Evolutionary conservation across 2,888 invertebrate genomes (phyloP).

Genomic region (Psylliodes chrysocephalus): DNA sequence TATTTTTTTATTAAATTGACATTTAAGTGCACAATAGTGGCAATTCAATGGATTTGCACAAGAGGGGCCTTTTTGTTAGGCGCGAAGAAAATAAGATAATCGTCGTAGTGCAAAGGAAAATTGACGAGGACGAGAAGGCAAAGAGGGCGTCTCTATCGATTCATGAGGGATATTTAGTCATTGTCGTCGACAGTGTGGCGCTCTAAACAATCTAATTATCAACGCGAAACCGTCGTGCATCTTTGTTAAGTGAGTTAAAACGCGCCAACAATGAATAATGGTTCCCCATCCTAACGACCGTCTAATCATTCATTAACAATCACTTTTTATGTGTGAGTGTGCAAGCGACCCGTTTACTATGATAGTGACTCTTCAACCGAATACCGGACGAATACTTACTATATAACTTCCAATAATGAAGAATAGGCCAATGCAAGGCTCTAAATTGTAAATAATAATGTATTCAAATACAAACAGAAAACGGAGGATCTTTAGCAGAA

Average conservation of each 20-base stretch:
- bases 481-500: too few relatives aligned
- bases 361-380: background rate
- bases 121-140: background rate
- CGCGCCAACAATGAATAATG: constrained; percentile 49
- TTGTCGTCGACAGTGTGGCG: constrained; percentile 45
- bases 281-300: constrained; percentile 44
- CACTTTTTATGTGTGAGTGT: constrained; percentile 39
- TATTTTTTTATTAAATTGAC: too few relatives aligned
- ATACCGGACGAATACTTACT: background rate
- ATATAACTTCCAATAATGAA: too few relatives aligned
- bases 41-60: constrained; percentile 20
- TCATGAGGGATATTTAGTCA: constrained; percentile 45
- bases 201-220: constrained; percentile 52
- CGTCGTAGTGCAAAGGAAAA: constrained; percentile 9
- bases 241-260: constrained; percentile 46
- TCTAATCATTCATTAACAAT: constrained; percentile 50
- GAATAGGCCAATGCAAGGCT: too few relatives aligned
- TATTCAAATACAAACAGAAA: too few relatives aligned
- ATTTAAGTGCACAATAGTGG: constrained; percentile 1
- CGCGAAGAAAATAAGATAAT: constrained; percentile 16
- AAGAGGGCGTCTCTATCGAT: constrained; percentile 35
- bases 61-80: constrained; percentile 14
- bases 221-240: constrained; percentile 47
- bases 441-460: too few relatives aligned
- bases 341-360: constrained; percentile 14